Evolutionary conservation across 1,140 invertebrate genomes (phyloP).

Genomic region (Ladona fulva): DNA sequence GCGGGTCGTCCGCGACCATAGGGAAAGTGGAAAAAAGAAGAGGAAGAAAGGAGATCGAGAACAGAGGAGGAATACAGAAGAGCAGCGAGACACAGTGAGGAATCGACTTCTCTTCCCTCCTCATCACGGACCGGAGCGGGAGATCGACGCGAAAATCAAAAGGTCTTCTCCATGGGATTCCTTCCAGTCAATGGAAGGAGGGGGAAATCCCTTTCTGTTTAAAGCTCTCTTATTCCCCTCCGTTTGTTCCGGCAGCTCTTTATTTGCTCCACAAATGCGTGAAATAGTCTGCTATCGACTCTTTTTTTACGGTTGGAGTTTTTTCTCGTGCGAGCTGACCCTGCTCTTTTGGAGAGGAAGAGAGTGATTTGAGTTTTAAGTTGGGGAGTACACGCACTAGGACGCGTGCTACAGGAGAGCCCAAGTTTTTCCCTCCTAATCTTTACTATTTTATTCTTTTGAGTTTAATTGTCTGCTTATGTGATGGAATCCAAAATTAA

Average conservation of each 20-base stretch:
- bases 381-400: too few species aligned
- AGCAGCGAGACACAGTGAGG: neutral
- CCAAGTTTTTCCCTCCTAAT: too few species aligned
- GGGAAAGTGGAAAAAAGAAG: neutral
- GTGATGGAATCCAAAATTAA: too few species aligned
- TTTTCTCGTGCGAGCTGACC: too few species aligned
- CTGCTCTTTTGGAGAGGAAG: too few species aligned
- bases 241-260: neutral
- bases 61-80: neutral
- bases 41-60: neutral
- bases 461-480: too few species aligned
- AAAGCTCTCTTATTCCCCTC: neutral
- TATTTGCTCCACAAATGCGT: constrained; percentile 9
- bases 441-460: too few species aligned
- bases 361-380: too few species aligned
- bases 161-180: neutral
- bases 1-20: neutral
- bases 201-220: neutral
- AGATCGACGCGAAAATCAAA: neutral
- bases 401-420: too few species aligned
- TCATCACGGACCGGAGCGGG: too few species aligned
- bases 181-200: neutral
- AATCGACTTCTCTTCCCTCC: neutral
- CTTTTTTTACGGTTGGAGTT: too few species aligned
- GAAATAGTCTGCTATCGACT: neutral